Evolutionary conservation across 2,113 vertebrate species (phyloP).

Genomic region (Cheirogaleus medius): DNA sequence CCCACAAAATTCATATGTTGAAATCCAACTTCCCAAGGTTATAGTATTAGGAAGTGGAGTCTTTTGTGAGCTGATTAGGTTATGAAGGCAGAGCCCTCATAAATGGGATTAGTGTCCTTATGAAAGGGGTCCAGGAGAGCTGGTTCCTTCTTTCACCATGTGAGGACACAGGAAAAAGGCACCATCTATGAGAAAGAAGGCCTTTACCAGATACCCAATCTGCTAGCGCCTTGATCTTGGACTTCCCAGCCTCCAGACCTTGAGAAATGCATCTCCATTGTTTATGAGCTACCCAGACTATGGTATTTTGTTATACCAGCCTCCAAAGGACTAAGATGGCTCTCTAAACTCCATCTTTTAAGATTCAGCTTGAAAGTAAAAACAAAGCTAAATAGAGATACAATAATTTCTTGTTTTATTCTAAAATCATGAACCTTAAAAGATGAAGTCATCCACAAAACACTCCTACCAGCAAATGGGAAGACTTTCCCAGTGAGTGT

Average conservation of each 20-base stretch:
- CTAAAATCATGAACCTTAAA: background rate
- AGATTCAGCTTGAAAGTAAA: conserved; percentile 10
- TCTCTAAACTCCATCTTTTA: background rate
- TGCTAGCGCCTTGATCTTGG: background rate
- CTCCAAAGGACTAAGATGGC: background rate
- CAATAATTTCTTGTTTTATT: background rate
- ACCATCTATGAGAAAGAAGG: background rate
- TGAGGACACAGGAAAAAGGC: background rate
- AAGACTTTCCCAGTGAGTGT: background rate
- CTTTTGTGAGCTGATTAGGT: background rate
- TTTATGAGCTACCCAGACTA: background rate
- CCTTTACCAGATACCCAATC: background rate
- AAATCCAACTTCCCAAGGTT: background rate
- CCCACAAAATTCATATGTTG: background rate
- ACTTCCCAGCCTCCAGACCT: background rate
- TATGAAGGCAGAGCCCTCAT: background rate
- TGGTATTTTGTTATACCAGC: background rate
- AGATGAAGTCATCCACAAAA: background rate
- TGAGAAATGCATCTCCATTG: background rate
- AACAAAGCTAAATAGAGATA: background rate
- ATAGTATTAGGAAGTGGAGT: background rate
- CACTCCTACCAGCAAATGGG: background rate
- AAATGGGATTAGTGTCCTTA: background rate
- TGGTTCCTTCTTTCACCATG: background rate
- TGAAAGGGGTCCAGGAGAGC: background rate